Evolutionary conservation across 2,113 vertebrate genomes (phyloP).

Genomic region (Prolemur simus): DNA sequence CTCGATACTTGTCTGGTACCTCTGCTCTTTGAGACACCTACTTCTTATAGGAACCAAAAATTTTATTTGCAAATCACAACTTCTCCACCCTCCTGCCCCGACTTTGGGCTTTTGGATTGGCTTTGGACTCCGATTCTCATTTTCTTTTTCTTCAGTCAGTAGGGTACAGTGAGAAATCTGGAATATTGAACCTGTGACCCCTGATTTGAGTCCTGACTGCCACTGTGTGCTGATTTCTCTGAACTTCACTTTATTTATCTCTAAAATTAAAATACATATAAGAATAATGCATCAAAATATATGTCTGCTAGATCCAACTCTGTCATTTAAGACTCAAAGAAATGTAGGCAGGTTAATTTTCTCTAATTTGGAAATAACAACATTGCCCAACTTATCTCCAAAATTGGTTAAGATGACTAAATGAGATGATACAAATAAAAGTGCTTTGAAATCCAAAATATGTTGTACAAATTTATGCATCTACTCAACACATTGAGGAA

Average conservation of each 20-base stretch:
- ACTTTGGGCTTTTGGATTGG: neutral
- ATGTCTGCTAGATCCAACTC: neutral
- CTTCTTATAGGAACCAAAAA: neutral
- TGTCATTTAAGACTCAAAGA: neutral
- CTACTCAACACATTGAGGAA: neutral
- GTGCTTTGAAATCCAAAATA: neutral
- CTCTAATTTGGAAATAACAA: neutral
- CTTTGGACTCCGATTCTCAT: neutral
- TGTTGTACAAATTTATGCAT: neutral
- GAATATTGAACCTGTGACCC: neutral
- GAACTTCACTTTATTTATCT: neutral
- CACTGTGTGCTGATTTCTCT: neutral
- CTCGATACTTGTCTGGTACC: neutral
- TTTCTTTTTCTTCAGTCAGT: neutral
- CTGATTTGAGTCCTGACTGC: neutral
- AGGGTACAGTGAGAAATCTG: neutral
- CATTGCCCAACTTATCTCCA: neutral
- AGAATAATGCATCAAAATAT: neutral
- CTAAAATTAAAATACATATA: neutral
- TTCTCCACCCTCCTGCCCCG: fast-evolving
- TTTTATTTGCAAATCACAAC: neutral
- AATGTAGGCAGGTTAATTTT: neutral
- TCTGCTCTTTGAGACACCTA: neutral
- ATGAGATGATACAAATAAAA: neutral
- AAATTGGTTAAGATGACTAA: neutral